These are phyloP conservation scores for Triplophysa yarkandensis DNA, from an alignment of 2,797 vertebrate genomes.

Conservation along the genomic window DNA sequence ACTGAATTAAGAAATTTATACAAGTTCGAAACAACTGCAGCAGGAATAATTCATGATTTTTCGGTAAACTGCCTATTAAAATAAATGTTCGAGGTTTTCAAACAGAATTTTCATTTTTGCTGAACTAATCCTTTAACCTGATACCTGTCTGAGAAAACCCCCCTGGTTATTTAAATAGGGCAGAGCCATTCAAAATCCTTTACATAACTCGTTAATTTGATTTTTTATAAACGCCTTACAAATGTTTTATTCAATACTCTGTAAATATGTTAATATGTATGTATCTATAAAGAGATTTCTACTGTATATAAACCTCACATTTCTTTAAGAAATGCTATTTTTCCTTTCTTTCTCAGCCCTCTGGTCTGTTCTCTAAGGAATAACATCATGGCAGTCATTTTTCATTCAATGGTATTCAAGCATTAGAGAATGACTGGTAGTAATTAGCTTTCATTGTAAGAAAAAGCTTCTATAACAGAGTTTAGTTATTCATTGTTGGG, in stretches of 20 bases:
- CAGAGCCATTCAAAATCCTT: too few relatives aligned
- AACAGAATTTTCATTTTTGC: too few relatives aligned
- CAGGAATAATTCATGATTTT: too few relatives aligned
- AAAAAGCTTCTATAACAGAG: background rate
- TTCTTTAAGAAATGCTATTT: background rate
- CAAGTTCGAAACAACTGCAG: too few relatives aligned
- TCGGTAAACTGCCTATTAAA: too few relatives aligned
- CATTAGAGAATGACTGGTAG: conserved; percentile 14
- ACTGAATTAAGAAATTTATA: too few relatives aligned
- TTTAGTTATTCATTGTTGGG: conserved; percentile 10
- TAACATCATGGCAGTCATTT: conserved; percentile 5
- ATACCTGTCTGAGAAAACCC: too few relatives aligned
- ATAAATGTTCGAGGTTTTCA: too few relatives aligned
- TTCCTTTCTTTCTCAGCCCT: background rate
- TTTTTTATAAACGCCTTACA: background rate
- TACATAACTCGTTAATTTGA: background rate
- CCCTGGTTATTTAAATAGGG: too few relatives aligned
- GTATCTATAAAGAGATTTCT: background rate
- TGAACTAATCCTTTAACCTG: too few relatives aligned
- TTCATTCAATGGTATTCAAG: conserved; percentile 12
- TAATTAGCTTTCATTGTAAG: conserved; percentile 17
- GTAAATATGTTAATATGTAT: background rate
- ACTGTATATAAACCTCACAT: conserved; percentile 7
- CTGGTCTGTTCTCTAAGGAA: background rate
- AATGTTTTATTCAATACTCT: background rate